Evolutionary conservation across 2,888 invertebrate species (phyloP).

Genomic region (Trachelus stipa): DNA sequence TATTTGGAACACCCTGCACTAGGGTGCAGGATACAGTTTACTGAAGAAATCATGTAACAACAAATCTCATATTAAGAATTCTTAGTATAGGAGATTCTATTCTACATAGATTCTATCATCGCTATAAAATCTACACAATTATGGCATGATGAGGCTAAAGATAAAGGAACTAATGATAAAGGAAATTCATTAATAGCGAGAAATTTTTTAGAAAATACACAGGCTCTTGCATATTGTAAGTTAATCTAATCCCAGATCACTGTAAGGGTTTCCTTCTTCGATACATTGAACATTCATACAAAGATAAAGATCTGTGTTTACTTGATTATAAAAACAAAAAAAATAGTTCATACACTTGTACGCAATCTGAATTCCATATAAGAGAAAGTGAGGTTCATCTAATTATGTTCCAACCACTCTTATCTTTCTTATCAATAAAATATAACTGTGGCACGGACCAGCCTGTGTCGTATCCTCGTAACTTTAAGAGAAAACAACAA

Average conservation of each 20-base stretch:
- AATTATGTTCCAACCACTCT: neutral
- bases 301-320: neutral
- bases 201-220: neutral
- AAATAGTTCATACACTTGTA: neutral
- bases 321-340: neutral
- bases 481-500: neutral
- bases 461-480: neutral
- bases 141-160: neutral
- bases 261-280: neutral
- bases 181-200: neutral
- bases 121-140: neutral
- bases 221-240: neutral
- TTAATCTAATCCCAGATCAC: neutral
- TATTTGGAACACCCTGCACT: neutral
- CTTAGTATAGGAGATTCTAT: neutral
- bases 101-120: neutral
- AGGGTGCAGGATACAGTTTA: neutral
- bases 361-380: neutral
- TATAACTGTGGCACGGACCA: neutral
- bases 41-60: neutral
- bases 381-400: neutral
- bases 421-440: neutral
- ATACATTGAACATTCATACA: neutral
- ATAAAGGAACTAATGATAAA: neutral
- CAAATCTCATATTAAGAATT: neutral